Evolutionary conservation across 2,113 vertebrate species (phyloP).

Genomic region (Ciconia boyciana): DNA sequence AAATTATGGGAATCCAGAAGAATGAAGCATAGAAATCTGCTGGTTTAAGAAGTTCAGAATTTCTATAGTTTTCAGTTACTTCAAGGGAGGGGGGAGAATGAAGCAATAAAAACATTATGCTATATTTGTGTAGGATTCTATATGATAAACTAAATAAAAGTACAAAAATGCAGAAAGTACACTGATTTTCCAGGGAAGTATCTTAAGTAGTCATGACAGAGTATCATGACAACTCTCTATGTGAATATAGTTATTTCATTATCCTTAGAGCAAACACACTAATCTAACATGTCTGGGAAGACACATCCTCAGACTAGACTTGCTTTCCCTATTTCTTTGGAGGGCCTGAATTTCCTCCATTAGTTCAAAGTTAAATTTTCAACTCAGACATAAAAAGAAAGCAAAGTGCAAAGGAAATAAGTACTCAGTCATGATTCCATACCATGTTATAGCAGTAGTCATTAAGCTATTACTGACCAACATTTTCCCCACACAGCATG

Average conservation of each 20-base stretch:
- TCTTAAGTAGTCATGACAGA: background rate
- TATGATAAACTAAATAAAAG: no score
- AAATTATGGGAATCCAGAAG: no score
- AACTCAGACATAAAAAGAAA: background rate
- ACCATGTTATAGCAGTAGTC: background rate
- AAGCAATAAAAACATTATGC: no score
- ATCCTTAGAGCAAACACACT: background rate
- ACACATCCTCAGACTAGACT: background rate
- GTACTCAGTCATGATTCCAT: background rate
- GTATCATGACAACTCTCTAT: background rate
- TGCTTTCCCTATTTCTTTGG: background rate
- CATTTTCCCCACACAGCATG: background rate
- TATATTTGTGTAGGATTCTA: no score
- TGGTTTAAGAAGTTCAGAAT: no score
- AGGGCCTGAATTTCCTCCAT: background rate
- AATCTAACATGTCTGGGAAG: background rate
- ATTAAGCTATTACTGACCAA: background rate
- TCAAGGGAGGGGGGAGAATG: no score
- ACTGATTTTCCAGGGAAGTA: background rate
- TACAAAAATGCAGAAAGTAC: no score
- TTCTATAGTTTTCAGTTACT: no score
- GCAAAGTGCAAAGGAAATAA: background rate
- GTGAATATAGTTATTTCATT: background rate
- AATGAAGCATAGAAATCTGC: no score
- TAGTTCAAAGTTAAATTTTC: background rate